Conservation (phyloP, 2,113 vertebrate genomes). For the Gopherus flavomarginatus region DNA sequence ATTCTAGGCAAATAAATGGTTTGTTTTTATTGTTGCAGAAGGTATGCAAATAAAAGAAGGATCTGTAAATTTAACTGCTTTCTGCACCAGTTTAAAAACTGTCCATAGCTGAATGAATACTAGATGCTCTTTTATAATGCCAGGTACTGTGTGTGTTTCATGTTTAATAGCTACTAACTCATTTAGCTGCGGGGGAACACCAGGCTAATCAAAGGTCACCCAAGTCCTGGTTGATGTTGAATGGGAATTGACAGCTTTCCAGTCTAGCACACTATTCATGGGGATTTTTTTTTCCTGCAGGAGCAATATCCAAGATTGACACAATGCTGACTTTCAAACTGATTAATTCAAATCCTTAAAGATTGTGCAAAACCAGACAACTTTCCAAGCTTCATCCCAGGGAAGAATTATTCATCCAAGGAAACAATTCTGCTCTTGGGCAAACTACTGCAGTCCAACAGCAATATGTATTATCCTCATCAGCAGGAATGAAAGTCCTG, state of each 20-base stretch:
- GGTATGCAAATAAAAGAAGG: not conserved
- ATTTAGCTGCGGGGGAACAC: slow-evolving; percentile 65
- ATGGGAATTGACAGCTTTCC: slow-evolving; percentile 64
- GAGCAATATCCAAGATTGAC: slow-evolving; percentile 38
- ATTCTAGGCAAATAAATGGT: slow-evolving; percentile 4
- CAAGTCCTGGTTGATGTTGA: slow-evolving; percentile 36
- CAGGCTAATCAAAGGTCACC: slow-evolving; percentile 69
- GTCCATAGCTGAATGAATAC: slow-evolving; percentile 44
- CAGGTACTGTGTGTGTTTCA: slow-evolving; percentile 35
- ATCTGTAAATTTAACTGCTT: not conserved
- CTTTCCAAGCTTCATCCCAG: not conserved
- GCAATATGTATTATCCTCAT: not conserved
- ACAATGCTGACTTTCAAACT: slow-evolving; percentile 51
- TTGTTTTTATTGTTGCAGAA: not conserved
- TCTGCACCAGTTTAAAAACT: slow-evolving; percentile 10
- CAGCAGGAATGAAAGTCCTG: not conserved
- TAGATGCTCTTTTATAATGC: slow-evolving; percentile 51
- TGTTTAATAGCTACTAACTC: slow-evolving; percentile 64
- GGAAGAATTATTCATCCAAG: slow-evolving; percentile 5
- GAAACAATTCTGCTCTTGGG: slow-evolving; percentile 15
- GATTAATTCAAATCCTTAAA: slow-evolving; percentile 53
- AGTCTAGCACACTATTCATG: slow-evolving; percentile 20
- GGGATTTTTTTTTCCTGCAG: not conserved
- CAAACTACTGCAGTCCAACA: not conserved
- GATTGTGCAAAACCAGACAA: slow-evolving; percentile 26